Evolutionary conservation across 2,113 vertebrate species (phyloP).

Genomic region (Halcyon senegalensis): DNA sequence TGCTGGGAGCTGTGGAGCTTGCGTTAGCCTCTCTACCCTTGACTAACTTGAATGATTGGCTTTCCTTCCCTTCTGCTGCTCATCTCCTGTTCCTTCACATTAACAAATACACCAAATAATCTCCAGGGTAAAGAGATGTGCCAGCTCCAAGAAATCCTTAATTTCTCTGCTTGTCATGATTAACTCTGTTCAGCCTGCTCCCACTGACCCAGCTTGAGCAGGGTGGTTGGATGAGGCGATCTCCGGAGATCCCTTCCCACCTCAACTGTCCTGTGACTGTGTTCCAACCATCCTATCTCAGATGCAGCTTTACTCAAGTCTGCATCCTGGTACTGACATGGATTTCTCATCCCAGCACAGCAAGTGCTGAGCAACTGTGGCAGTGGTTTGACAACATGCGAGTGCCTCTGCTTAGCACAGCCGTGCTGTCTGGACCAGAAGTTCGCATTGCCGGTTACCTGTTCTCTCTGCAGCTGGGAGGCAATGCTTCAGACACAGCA

Average conservation of each 20-base stretch:
- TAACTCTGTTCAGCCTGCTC: not conserved
- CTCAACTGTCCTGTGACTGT: not conserved
- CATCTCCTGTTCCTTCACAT: not conserved
- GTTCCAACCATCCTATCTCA: not conserved
- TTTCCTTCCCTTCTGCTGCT: not conserved
- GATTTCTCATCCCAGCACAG: not conserved
- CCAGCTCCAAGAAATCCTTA: not conserved
- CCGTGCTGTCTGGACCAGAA: not conserved
- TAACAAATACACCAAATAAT: not conserved
- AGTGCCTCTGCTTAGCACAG: not conserved
- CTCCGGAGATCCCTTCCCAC: not conserved
- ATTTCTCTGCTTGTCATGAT: not conserved
- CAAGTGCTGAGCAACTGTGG: not conserved
- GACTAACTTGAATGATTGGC: not conserved
- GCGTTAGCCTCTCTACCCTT: not conserved
- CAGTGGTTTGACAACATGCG: not conserved
- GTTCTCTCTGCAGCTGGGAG: not conserved
- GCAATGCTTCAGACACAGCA: not conserved
- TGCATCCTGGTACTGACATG: not conserved
- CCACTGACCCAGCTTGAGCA: not conserved
- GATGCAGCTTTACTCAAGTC: not conserved
- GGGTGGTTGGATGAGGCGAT: not conserved
- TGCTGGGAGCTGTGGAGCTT: not conserved
- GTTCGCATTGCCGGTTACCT: accelerated
- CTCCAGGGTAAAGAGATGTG: not conserved